Percentiles rank a stretch among this genome's conserved stretches.
These are phyloP conservation scores for Microcebus lehilahytsara DNA, from an alignment of 2,113 vertebrate species.

Conservation along the genomic window DNA sequence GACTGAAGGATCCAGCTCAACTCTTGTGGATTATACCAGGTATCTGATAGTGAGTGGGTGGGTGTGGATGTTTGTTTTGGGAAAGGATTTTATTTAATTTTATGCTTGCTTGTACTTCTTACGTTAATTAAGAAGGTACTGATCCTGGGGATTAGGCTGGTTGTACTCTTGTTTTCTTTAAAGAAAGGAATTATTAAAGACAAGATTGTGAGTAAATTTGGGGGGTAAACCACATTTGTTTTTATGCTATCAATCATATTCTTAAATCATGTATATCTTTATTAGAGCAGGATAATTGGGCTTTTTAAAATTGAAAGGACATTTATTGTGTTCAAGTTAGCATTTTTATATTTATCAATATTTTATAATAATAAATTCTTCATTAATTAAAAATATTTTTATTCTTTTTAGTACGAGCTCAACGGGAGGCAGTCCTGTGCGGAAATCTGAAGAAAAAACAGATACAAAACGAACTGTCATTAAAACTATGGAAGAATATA, in stretches of 20 bases:
- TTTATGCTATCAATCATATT: not conserved
- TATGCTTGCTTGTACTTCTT: not conserved
- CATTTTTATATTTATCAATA: not conserved
- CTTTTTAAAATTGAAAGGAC: constrained; percentile 22
- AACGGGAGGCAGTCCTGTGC: constrained; percentile 89
- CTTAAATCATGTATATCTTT: not conserved
- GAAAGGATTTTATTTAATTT: not conserved
- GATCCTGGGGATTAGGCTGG: not conserved
- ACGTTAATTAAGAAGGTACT: not conserved
- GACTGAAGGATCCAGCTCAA: constrained; percentile 81
- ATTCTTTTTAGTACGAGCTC: constrained; percentile 86
- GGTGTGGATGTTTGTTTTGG: not conserved
- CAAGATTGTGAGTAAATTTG: not conserved
- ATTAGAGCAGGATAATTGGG: not conserved
- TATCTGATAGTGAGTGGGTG: constrained; percentile 57
- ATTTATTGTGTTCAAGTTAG: not conserved
- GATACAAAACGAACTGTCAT: constrained; percentile 87
- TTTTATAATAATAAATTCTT: not conserved
- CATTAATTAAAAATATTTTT: not conserved
- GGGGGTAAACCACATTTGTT: not conserved
- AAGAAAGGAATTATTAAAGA: not conserved
- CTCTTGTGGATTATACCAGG: constrained; percentile 90
- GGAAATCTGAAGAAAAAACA: constrained; percentile 87
- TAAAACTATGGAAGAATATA: constrained; percentile 91
- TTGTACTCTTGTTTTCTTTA: not conserved